Conservation (phyloP, 2,113 vertebrate species). For the Prinia subflava region DNA sequence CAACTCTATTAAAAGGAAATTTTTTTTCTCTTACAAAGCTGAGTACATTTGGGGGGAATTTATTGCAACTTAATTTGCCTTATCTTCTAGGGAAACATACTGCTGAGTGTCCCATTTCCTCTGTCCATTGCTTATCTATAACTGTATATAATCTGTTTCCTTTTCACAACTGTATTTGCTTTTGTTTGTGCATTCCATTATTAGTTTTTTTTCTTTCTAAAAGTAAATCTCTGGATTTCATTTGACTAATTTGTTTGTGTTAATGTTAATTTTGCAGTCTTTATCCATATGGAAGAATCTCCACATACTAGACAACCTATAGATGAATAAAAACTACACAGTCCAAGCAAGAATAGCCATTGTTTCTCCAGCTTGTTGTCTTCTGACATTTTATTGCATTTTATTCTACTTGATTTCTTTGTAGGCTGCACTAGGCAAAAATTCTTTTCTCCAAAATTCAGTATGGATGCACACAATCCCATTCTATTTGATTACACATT, state of each 20-base stretch:
- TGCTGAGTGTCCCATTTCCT: neutral
- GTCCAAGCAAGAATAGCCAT: neutral
- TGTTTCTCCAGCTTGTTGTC: neutral
- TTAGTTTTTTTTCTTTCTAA: neutral
- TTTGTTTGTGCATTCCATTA: neutral
- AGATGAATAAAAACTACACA: neutral
- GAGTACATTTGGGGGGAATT: neutral
- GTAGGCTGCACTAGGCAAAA: neutral
- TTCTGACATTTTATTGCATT: neutral
- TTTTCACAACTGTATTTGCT: neutral
- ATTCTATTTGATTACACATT: neutral
- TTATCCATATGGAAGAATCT: neutral
- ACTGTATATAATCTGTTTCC: neutral
- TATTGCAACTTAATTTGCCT: conserved; percentile 13
- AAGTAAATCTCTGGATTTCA: neutral
- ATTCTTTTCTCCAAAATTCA: neutral
- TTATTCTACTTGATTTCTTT: neutral
- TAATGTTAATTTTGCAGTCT: neutral
- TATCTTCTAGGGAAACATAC: neutral
- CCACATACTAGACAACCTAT: neutral
- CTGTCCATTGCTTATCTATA: neutral
- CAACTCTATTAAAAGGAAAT: neutral
- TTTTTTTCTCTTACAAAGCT: neutral
- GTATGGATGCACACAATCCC: neutral
- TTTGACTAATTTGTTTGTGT: neutral